These are phyloP conservation scores for Anaspis maculata DNA, from an alignment of 2,888 invertebrate genomes.

Conservation along the genomic window DNA sequence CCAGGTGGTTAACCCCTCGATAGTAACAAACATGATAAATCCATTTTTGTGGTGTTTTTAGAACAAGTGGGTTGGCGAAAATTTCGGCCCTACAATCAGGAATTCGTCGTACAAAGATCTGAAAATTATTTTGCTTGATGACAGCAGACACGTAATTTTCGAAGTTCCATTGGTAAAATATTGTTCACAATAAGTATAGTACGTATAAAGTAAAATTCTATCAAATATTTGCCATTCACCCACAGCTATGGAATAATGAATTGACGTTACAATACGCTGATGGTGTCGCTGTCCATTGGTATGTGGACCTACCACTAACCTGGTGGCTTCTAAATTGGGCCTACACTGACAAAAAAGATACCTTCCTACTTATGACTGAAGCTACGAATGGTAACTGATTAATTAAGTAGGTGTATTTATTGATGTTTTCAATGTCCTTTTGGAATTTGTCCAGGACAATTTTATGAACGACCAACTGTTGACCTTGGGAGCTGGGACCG, in stretches of 20 bases:
- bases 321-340: conserved; percentile 51
- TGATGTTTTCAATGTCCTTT: no score
- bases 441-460: no score
- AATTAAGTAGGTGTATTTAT: no score
- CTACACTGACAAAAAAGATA: conserved; percentile 27
- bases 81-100: conserved; percentile 68
- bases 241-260: conserved; percentile 30
- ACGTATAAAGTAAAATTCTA: no score
- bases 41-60: no score
- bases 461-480: no score
- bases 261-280: conserved; percentile 55
- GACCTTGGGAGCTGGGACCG: no score
- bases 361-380: conserved; percentile 54
- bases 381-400: conserved; percentile 69
- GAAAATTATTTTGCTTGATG: conserved; percentile 71
- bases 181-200: no score
- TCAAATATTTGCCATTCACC: no score
- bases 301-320: conserved; percentile 56
- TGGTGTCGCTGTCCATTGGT: conserved; percentile 81
- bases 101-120: conserved; percentile 50
- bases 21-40: no score
- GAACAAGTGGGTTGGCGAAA: conserved; percentile 52
- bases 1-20: no score
- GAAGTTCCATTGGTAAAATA: conserved; percentile 13
- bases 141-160: conserved; percentile 31